Percentiles rank a stretch among this genome's conserved stretches.
phyloP scores from a whole-genome alignment of 1,140 invertebrate genomes.

The Lethrus apterus region DNA sequence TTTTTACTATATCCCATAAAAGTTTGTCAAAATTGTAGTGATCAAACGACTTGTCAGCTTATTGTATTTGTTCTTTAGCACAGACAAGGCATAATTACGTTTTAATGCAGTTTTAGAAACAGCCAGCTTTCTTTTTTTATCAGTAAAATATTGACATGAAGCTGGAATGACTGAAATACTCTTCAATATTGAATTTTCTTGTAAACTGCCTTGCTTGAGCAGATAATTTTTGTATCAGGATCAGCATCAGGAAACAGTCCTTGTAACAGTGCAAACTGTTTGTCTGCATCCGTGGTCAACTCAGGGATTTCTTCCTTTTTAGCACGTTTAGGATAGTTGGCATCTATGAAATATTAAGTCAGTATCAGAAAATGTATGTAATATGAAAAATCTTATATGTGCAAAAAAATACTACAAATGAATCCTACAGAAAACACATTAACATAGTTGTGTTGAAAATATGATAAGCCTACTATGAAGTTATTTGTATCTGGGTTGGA shows the following conservation, averaged over 20 bases:
- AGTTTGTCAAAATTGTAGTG: not conserved
- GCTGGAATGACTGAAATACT: constrained; percentile 51
- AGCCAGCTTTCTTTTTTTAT: constrained; percentile 30
- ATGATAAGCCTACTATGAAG: no score
- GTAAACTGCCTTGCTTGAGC: constrained; percentile 41
- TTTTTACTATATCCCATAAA: constrained; percentile 9
- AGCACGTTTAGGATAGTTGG: no score
- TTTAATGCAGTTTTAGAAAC: not conserved
- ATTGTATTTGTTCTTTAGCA: constrained; percentile 4
- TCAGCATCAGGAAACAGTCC: constrained; percentile 46
- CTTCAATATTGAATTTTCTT: constrained; percentile 42
- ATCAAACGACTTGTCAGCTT: not conserved
- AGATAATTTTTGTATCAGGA: constrained; percentile 37
- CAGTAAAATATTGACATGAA: constrained; percentile 45
- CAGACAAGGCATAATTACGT: not conserved
- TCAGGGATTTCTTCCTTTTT: no score
- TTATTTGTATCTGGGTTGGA: no score
- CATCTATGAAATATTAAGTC: no score
- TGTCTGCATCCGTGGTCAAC: no score
- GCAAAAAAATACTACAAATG: no score
- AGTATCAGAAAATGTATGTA: no score
- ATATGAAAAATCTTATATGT: no score
- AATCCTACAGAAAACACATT: no score
- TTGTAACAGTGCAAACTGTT: constrained; percentile 33
- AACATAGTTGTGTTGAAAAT: no score